Base-by-base conservation (phyloP, 2,113 vertebrate species). In the Myrmecobius fasciatus region DNA sequence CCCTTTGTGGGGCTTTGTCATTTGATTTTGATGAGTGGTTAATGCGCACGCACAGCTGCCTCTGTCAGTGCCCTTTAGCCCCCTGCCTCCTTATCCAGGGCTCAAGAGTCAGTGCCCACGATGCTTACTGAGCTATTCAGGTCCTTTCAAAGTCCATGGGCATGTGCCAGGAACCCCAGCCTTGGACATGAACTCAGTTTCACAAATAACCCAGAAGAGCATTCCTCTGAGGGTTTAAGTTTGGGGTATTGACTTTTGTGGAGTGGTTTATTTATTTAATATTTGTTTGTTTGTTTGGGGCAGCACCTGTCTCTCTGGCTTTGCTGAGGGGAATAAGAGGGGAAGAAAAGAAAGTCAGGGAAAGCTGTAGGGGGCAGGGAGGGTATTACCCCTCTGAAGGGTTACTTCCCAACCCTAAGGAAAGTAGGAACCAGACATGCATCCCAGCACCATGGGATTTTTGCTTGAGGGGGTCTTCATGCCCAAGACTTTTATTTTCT, bases 21-120 rank as follows among this genome's bases (percentile, higher is more conserved):
- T 97, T 97, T 94, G 97, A 96, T 97, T 97, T 97, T 97, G 97
- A 97, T 97, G 97, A 98, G 96, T 96, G 94, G 97, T 95, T 97
- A 97, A 97, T 97, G 96, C 96, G 92, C 93, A 95, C 28, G 91
- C 97, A 96, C 97, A 98, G 97, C 97, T 97, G 97, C 96, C 95
- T 97, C 92, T 96, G 92, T 89, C 11, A 93, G 95, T 95, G 96
- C 97, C 96, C 97, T 98, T 96, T 98, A 89, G 93, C 91, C 67
- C 26, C 49, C 95, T n/a, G 95, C 49, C 91, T 95, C 92, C 49
- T 67, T 48, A 93, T 92, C 95, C 93, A 91, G 92, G 89, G 92
- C 89, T 96, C 9, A 0, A 67, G 95, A 96, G 92, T 95, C 97
- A 95, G 93, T 95, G 96, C 53, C 36, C 31, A 97, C 91, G 92